Evolutionary conservation across 2,888 invertebrate species (phyloP).

Genomic region (Bruchidius siliquastri): DNA sequence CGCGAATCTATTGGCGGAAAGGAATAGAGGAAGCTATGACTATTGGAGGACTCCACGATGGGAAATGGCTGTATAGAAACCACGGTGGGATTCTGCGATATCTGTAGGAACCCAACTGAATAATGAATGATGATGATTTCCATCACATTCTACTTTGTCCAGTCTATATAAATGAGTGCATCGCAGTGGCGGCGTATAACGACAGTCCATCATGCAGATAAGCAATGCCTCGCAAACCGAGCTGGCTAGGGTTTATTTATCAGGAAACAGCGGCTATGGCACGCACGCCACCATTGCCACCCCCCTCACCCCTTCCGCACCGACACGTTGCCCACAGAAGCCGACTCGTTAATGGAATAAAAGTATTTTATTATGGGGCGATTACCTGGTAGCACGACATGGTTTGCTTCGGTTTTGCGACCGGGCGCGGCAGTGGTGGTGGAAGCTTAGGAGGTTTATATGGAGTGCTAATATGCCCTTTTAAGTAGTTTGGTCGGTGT

Average conservation of each 20-base stretch:
- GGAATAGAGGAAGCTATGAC: too few relatives aligned
- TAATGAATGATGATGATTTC: too few relatives aligned
- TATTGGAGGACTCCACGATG: too few relatives aligned
- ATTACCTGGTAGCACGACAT: neutral
- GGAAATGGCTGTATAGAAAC: too few relatives aligned
- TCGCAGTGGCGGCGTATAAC: neutral
- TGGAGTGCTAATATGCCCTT: neutral
- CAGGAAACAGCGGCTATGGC: constrained; percentile 17
- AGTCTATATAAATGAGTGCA: neutral
- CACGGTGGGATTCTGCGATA: too few relatives aligned
- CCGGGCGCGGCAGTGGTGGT: neutral
- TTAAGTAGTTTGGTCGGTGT: neutral
- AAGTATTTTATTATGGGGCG: neutral
- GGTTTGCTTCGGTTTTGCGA: neutral
- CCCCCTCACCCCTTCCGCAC: neutral
- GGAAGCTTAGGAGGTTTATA: neutral
- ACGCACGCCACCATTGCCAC: constrained; percentile 11
- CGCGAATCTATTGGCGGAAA: too few relatives aligned
- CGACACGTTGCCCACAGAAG: neutral
- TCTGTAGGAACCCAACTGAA: too few relatives aligned
- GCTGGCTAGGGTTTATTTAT: constrained; percentile 21
- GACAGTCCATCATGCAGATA: constrained; percentile 24
- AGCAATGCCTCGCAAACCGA: constrained; percentile 4
- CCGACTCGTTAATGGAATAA: neutral
- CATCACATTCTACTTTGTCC: neutral